Base-by-base conservation (phyloP, 2,113 vertebrate genomes). In the Raphicerus campestris region DNA sequence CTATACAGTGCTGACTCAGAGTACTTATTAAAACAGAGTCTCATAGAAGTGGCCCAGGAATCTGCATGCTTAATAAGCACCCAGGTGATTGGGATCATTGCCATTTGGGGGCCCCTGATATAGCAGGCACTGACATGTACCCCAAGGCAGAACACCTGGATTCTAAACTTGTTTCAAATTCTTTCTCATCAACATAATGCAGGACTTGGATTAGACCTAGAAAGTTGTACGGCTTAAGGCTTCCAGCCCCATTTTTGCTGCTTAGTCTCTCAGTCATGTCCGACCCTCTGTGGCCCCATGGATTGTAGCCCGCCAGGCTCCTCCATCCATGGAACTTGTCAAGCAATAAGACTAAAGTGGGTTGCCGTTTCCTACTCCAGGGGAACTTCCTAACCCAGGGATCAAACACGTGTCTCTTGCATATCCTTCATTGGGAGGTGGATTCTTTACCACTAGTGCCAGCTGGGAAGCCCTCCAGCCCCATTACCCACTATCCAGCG, bases 11-110 rank as follows among this genome's bases (percentile, higher is more conserved):
- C 5, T 39, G 78, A 92, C 4, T 26, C 32, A 32, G 83, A 26
- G 13, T 53, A 32, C 53, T 91, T n/a, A 88, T 53, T n/a, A 80
- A 84, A 93, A 66, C 55, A 35, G 53, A 85, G 35, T 47, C 70
- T 73, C 63, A 56, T 5, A n/a, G 49, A 66, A 20, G 10, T 20
- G 2, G 30, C n/a, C 20, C 89, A 66, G 30, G n/a, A 58, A 81
- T 32, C 53, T 49, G 16, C 17, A 10, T 28, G 30, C 16, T 58
- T 51, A 49, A 77, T 30, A 49, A 53, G 17, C 26, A 84, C 7
- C 49, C 60, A 17, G 1, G 1, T 51, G 32, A 77, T 2, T 55
- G 19, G 49, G 7, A 2, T 6, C 20, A 10, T 2, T n/a, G 49
- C 19, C 77, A 17, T 10, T 2, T 30, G 83, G 16, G 30, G 47